Evolutionary conservation across 2,888 invertebrate genomes (phyloP), one percentile per base, ranked within the genome.

Genomic region (Chrysolina oricalcia): DNA sequence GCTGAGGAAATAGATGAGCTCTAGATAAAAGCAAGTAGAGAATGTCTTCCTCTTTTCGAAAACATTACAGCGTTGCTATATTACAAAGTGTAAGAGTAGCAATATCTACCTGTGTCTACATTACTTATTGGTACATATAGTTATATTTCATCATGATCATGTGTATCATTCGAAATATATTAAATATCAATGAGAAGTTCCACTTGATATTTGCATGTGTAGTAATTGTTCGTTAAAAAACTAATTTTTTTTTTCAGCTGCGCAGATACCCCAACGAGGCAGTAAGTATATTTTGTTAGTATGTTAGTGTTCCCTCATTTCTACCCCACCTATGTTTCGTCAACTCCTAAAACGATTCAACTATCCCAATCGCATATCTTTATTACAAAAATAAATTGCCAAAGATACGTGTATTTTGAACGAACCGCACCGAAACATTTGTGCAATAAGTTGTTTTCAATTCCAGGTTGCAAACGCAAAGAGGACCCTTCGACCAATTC

Each of bases 401-500:
- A 43, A 13, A 15, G 3, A 43, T 43, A 8, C 43, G 5, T 27
- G 27, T 27, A 27, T 5, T 43, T 43, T 43, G 8, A 8, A 43
- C 15, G 6, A 8, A 8, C 10, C 43, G 2, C 10, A 15, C 15
- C 15, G 13, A n/a, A 0, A 27, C 15, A 15, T 27, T 6, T 67
- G 23, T 68, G 21, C 40, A 13, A 68, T 53, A 13, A 40, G 59
- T 65, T 46, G 67, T 50, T 27, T 23, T 73, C 10, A 43, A 43
- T 73, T 50, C 64, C 76, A 95, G 97, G 95, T 87, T 98, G 98
- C 94, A 98, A 97, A 90, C 95, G 97, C 92, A 97, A 97, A 94
- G 97, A 97, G 92, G 97, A 97, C 87, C 92, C 93, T 90, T 91
- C 92, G 90, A 93, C 91, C 91, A 92, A 91, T 89, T 91, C 92